Conservation (phyloP, 2,113 vertebrate genomes). For the Eurystomus gularis region DNA sequence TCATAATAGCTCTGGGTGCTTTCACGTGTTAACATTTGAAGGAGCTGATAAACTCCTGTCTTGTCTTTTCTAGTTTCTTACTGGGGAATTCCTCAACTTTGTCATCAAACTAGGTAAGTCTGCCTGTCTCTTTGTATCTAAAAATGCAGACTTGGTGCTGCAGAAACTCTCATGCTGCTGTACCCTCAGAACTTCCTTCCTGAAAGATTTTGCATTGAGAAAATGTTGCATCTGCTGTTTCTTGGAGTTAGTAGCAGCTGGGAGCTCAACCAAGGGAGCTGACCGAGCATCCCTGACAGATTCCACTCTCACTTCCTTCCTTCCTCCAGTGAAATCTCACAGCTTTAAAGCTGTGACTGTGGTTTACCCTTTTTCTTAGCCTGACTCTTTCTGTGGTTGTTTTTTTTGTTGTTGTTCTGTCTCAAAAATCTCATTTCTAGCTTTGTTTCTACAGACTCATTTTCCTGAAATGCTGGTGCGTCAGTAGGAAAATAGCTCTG, state of each 20-base stretch:
- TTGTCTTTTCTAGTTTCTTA: constrained; percentile 70
- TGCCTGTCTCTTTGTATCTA: background rate
- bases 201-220: background rate
- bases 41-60: background rate
- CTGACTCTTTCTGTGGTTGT: background rate
- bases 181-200: constrained; percentile 19
- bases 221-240: background rate
- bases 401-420: background rate
- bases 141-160: background rate
- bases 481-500: background rate
- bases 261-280: background rate
- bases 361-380: background rate
- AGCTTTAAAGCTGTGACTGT: background rate
- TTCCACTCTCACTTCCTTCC: background rate
- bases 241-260: background rate
- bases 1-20: background rate
- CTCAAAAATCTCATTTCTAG: background rate
- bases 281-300: background rate
- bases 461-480: background rate
- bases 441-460: background rate
- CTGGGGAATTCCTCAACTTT: constrained; percentile 76
- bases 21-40: background rate
- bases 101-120: constrained; percentile 77
- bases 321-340: background rate
- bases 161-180: background rate